Base-by-base conservation (phyloP, 2,797 vertebrate genomes). In the Neoniphon sammara region DNA sequence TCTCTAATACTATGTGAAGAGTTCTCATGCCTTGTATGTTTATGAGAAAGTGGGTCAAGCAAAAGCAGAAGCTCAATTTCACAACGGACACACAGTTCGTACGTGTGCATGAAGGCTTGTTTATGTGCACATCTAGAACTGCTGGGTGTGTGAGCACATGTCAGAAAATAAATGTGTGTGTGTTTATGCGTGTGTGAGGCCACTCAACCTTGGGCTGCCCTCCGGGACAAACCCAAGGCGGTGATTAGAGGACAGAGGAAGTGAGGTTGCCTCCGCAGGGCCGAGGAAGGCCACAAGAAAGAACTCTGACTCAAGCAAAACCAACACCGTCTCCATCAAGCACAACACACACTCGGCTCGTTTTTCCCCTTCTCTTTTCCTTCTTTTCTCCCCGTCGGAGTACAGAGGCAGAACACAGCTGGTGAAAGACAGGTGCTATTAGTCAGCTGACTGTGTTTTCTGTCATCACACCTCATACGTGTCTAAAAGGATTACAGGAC, bases 201-300 rank as follows among this genome's bases (percentile, higher is more conserved):
- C 50, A 30, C 79, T 82, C 55, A 64, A 82, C 49, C 71, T 61
- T 72, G 82, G 75, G 63, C 74, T 79, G 81, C 72, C 39, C 68
- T 85, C 75, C 83, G 85, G 85, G 83, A 88, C 66, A 82, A 91
- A 85, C 87, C 74, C 62, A 81, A 85, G 71, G 58, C 64, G 66
- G 57, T 91, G 88, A 94, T 93, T 94, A 93, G 53, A 88, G 89
- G 87, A 88, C 84, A 81, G 79, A 80, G 75, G 69, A 77, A 86
- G 54, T 72, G 84, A 85, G 82, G 79, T 79, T 78, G 75, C 56
- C 71, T 70, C 66, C 64, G 77, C 78, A 65, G 80, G 52, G 77
- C 65, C 15, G 70, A 83, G 79, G 77, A 83, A 83, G 82, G 61
- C 91, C 88, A 91, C 89, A 92, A 92, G 84, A 92, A 78, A 89